phyloP scores from a whole-genome alignment of 2,888 invertebrate species.

The Prosapia bicincta region DNA sequence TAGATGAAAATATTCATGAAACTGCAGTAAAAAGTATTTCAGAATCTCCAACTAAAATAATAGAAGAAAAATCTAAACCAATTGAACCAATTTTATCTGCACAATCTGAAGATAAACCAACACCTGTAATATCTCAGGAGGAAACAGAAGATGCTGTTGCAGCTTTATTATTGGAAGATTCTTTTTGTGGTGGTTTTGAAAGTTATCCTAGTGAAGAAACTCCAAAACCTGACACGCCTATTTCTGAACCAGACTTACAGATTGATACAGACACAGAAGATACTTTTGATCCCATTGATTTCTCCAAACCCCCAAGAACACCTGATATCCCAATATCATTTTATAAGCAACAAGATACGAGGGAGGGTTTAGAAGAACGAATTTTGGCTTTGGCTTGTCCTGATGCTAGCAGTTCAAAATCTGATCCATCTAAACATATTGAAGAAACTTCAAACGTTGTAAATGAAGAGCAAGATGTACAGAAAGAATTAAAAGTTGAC shows the following conservation, averaged over 20 bases:
- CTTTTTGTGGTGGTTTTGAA: slow-evolving; percentile 63
- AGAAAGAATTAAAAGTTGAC: background rate
- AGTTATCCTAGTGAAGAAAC: slow-evolving; percentile 45
- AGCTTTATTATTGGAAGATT: slow-evolving; percentile 73
- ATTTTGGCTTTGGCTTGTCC: slow-evolving; percentile 36
- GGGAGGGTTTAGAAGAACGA: slow-evolving; percentile 38
- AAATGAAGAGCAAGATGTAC: background rate
- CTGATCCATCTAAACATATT: background rate
- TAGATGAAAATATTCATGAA: slow-evolving; percentile 70
- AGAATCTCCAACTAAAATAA: slow-evolving; percentile 46
- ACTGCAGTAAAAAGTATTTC: slow-evolving; percentile 78
- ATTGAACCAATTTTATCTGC: slow-evolving; percentile 56
- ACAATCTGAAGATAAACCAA: slow-evolving; percentile 48
- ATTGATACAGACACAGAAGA: slow-evolving; percentile 87
- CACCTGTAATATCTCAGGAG: slow-evolving; percentile 75
- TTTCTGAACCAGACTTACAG: slow-evolving; percentile 77
- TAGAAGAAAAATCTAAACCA: slow-evolving; percentile 54
- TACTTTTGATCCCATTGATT: slow-evolving; percentile 51
- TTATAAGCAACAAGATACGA: slow-evolving; percentile 44
- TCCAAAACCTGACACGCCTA: slow-evolving; percentile 78
- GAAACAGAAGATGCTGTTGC: slow-evolving; percentile 92
- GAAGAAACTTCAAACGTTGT: background rate
- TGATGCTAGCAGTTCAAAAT: slow-evolving; percentile 7
- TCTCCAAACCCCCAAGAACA: slow-evolving; percentile 54
- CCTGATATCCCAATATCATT: slow-evolving; percentile 54